phyloP scores from a whole-genome alignment of 2,797 vertebrate species.

The Leptatherina wallacei region DNA sequence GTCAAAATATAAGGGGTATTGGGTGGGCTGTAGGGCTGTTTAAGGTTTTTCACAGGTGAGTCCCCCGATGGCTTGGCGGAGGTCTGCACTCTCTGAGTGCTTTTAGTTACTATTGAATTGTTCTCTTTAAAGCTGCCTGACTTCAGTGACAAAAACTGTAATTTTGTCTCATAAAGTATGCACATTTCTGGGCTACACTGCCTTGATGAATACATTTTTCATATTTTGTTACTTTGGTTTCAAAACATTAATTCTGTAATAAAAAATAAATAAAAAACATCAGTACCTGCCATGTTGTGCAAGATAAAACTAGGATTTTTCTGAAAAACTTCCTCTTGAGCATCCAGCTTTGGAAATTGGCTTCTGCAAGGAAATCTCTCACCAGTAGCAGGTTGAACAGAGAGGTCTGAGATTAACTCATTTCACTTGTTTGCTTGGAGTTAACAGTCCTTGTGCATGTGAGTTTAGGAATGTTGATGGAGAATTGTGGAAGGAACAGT shows the following conservation, averaged over 20 bases:
- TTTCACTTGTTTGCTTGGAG: not conserved
- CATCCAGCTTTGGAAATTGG: not conserved
- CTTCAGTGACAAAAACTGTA: too few relatives aligned
- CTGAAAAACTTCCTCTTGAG: not conserved
- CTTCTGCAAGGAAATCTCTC: not conserved
- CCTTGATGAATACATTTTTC: not conserved
- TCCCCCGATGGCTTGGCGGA: too few relatives aligned
- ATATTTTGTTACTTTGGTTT: not conserved
- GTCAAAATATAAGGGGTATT: too few relatives aligned
- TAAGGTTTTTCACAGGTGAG: too few relatives aligned
- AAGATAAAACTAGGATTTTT: not conserved
- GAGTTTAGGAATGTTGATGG: conserved; percentile 13
- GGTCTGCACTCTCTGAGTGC: too few relatives aligned
- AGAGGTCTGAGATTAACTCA: not conserved
- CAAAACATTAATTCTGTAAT: not conserved
- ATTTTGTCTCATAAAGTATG: not conserved
- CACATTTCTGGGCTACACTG: not conserved
- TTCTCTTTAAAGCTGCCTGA: not conserved
- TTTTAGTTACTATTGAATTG: not conserved
- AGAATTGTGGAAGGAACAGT: conserved; percentile 8
- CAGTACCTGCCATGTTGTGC: not conserved
- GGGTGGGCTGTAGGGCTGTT: too few relatives aligned
- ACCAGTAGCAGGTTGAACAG: not conserved
- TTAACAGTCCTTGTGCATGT: not conserved
- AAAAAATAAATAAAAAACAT: too few relatives aligned